A percentile compares a stretch with the other conserved stretches of the same genome.
Conservation (phyloP, 1,140 invertebrate species). For the Coelopa frigida region DNA sequence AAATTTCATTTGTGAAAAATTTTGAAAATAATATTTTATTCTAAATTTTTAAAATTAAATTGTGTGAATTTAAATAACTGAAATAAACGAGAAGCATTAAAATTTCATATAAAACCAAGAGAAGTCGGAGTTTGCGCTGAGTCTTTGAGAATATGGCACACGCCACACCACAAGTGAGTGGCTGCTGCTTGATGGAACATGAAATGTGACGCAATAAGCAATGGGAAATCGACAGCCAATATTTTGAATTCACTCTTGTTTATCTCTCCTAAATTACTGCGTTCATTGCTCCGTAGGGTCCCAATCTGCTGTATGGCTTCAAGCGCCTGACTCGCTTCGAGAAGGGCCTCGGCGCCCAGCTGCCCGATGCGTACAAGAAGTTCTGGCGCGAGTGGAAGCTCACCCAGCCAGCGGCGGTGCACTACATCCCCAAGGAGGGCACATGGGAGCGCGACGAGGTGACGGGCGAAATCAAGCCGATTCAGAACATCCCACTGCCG, state of each 20-base stretch:
- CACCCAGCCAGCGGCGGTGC: slow-evolving; percentile 67
- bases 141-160: slow-evolving; percentile 12
- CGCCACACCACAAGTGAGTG: slow-evolving; percentile 14
- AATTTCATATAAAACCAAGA: not conserved
- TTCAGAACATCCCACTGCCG: slow-evolving; percentile 75
- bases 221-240: not conserved
- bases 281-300: slow-evolving; percentile 22
- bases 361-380: slow-evolving; percentile 82
- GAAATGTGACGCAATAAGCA: slow-evolving; percentile 10
- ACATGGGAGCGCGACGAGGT: slow-evolving; percentile 66
- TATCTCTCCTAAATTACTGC: not conserved
- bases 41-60: not conserved
- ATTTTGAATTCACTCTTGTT: too few relatives aligned
- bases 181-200: not conserved
- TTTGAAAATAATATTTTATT: too few relatives aligned
- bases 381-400: slow-evolving; percentile 81
- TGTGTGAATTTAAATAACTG: slow-evolving; percentile 1
- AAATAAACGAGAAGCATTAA: not conserved
- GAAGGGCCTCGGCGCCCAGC: slow-evolving; percentile 53
- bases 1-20: too few relatives aligned
- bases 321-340: slow-evolving; percentile 51
- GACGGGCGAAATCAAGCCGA: slow-evolving; percentile 60
- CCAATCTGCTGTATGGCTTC: slow-evolving; percentile 36
- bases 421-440: slow-evolving; percentile 70
- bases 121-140: not conserved